phyloP scores from a whole-genome alignment of 2,797 vertebrate species.

The Scomberomorus guttatus region DNA sequence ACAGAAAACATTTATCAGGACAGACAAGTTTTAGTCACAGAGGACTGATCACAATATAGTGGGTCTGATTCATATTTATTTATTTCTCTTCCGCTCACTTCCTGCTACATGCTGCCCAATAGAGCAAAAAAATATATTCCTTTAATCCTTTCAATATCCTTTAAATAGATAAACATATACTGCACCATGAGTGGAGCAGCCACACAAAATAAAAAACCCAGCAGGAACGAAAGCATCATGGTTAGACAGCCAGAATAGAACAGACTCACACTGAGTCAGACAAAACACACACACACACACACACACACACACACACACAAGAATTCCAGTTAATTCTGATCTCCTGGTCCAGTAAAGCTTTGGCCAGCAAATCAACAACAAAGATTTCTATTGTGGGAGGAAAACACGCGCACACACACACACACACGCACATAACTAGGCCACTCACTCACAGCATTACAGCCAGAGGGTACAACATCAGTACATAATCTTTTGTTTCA shows the following conservation, averaged over 20 bases:
- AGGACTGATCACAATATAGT: background rate
- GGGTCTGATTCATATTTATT: background rate
- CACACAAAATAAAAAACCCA: conserved; percentile 4
- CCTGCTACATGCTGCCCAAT: background rate
- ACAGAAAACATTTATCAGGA: background rate
- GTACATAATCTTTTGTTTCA: background rate
- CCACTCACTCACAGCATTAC: conserved; percentile 21
- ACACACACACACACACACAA: conserved; percentile 5
- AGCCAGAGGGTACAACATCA: conserved; percentile 11
- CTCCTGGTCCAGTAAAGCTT: conserved; percentile 46
- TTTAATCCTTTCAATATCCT: too few species aligned
- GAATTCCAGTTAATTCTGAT: conserved; percentile 63
- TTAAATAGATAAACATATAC: background rate
- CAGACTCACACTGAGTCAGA: conserved; percentile 26
- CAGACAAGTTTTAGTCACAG: too few species aligned
- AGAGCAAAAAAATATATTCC: background rate
- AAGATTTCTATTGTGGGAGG: conserved; percentile 59
- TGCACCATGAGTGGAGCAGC: background rate
- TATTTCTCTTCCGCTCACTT: background rate
- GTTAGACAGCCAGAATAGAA: background rate
- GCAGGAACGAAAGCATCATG: conserved; percentile 33
- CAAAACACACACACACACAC: conserved; percentile 7
- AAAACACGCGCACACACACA: conserved; percentile 8
- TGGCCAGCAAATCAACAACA: conserved; percentile 61
- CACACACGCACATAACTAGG: conserved; percentile 31